Percentiles rank a stretch among this genome's conserved stretches.
These are phyloP conservation scores for Mellilla xanthometata DNA, from an alignment of 2,888 invertebrate species.

Conservation along the genomic window DNA sequence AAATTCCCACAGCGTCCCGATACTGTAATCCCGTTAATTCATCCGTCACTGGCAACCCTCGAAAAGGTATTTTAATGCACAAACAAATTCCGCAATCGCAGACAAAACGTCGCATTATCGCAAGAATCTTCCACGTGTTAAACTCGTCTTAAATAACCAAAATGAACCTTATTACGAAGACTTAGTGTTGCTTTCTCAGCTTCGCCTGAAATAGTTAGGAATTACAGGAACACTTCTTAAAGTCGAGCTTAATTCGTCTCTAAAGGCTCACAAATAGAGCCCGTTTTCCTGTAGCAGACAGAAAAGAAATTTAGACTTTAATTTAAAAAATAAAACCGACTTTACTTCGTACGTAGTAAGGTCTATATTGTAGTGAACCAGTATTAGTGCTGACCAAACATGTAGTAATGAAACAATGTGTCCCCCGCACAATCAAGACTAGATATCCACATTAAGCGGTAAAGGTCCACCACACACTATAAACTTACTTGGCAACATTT, in stretches of 20 bases:
- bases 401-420: slow-evolving; percentile 59
- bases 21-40: slow-evolving; percentile 30
- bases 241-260: not conserved
- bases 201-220: not conserved
- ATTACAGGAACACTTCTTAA: not conserved
- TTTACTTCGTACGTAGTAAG: slow-evolving; percentile 11
- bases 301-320: not conserved
- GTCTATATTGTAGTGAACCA: slow-evolving; percentile 15
- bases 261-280: not conserved
- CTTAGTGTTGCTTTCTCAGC: slow-evolving; percentile 2
- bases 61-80: slow-evolving; percentile 35
- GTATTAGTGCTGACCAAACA: slow-evolving; percentile 51
- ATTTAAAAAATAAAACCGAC: not conserved
- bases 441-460: slow-evolving; percentile 43
- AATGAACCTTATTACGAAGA: slow-evolving; percentile 7
- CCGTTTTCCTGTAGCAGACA: not conserved
- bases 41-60: slow-evolving; percentile 29
- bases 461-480: slow-evolving; percentile 28
- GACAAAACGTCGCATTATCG: slow-evolving; percentile 32
- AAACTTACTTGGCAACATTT: slow-evolving; percentile 4
- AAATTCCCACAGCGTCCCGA: slow-evolving; percentile 14
- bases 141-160: slow-evolving; percentile 7
- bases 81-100: slow-evolving; percentile 33
- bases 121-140: slow-evolving; percentile 28
- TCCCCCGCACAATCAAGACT: slow-evolving; percentile 53